These are phyloP conservation scores for Spicauda simplicius DNA, from an alignment of 2,888 invertebrate genomes.

Conservation along the genomic window DNA sequence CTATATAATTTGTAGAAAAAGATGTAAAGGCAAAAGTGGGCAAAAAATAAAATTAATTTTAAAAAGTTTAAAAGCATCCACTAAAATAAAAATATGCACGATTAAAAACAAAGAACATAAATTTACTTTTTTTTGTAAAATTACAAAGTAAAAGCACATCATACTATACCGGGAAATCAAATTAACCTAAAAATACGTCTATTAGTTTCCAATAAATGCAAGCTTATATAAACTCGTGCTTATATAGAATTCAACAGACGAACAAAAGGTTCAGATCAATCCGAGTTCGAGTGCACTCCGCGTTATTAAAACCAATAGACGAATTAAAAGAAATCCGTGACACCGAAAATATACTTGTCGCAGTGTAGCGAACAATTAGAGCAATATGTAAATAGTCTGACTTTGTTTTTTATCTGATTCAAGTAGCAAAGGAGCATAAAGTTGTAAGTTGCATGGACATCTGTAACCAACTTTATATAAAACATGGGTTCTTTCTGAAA, in stretches of 20 bases:
- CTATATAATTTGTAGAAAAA: no score
- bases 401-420: neutral
- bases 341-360: slow-evolving; percentile 52
- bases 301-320: slow-evolving; percentile 68
- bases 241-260: slow-evolving; percentile 25
- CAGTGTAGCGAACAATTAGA: neutral
- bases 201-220: slow-evolving; percentile 24
- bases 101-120: no score
- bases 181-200: slow-evolving; percentile 27
- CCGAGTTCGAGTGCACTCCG: slow-evolving; percentile 51
- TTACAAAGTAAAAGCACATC: neutral
- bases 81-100: no score
- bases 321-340: slow-evolving; percentile 61
- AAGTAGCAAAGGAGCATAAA: neutral
- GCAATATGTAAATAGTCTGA: neutral
- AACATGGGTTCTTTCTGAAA: no score
- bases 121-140: neutral
- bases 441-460: no score
- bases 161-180: neutral
- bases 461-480: no score
- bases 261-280: slow-evolving; percentile 38
- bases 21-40: no score
- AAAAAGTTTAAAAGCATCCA: no score
- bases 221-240: neutral
- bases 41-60: no score